phyloP scores from a whole-genome alignment of 1,140 invertebrate species.

The Drosophila sproati region DNA sequence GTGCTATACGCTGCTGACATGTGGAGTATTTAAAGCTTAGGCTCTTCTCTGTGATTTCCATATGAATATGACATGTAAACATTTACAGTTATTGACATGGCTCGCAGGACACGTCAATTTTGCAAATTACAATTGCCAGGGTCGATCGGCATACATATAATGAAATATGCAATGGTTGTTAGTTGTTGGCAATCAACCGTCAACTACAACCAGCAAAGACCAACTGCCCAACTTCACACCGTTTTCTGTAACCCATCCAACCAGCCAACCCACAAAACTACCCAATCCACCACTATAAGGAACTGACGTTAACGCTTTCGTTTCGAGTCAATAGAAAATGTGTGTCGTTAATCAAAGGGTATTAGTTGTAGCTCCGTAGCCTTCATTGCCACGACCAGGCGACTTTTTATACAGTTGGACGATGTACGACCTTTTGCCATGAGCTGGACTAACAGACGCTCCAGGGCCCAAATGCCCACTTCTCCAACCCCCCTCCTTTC shows the following conservation, averaged over 20 bases:
- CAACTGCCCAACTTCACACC: constrained; percentile 78
- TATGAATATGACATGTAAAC: constrained; percentile 70
- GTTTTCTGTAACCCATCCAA: neutral
- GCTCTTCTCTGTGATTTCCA: constrained; percentile 41
- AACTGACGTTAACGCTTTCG: constrained; percentile 21
- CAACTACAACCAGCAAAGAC: constrained; percentile 23
- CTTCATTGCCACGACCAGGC: constrained; percentile 65
- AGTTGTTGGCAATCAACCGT: constrained; percentile 35
- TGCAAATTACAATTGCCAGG: constrained; percentile 78
- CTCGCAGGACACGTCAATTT: constrained; percentile 69
- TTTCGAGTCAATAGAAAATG: constrained; percentile 78
- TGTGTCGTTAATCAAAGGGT: constrained; percentile 83
- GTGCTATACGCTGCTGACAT: neutral
- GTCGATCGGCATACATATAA: constrained; percentile 67
- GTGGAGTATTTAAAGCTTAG: constrained; percentile 12
- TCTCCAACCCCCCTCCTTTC: neutral
- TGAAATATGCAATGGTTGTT: constrained; percentile 76
- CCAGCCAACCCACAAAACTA: neutral
- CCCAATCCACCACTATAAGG: neutral
- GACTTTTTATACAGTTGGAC: constrained; percentile 76
- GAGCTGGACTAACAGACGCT: constrained; percentile 52
- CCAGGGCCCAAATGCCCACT: constrained; percentile 3
- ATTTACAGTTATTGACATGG: constrained; percentile 62
- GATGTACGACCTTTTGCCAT: constrained; percentile 79
- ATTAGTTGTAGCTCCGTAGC: constrained; percentile 76